These are phyloP conservation scores for Sebastes fasciatus DNA, from an alignment of 2,113 vertebrate species.

Conservation along the genomic window DNA sequence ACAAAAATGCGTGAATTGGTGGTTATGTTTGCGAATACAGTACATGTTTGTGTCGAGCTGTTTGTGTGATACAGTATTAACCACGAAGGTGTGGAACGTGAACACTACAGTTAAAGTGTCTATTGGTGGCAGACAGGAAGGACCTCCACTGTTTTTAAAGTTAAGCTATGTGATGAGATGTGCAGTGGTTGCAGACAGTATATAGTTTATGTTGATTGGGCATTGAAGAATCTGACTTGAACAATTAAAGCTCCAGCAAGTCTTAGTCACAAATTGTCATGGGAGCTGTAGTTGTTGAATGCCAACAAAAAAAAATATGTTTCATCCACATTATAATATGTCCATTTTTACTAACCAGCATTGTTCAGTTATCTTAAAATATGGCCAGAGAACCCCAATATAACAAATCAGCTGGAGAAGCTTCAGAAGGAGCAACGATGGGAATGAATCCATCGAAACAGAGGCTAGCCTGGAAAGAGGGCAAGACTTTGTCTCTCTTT, in stretches of 20 bases:
- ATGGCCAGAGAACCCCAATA: not conserved
- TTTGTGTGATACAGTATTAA: not conserved
- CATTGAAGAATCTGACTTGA: not conserved
- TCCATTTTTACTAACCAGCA: not conserved
- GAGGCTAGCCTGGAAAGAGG: not conserved
- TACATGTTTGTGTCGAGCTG: not conserved
- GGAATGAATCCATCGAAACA: not conserved
- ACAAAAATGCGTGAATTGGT: too few relatives aligned
- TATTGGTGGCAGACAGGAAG: not conserved
- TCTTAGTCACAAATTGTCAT: not conserved
- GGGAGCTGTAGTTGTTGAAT: not conserved
- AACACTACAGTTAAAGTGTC: not conserved
- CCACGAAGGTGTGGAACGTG: not conserved
- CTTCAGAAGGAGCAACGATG: not conserved
- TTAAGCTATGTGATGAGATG: not conserved
- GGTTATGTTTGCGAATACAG: not conserved
- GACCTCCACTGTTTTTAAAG: not conserved
- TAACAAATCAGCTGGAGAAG: not conserved
- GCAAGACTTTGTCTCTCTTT: not conserved
- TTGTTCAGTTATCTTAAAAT: not conserved
- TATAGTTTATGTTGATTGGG: too few relatives aligned
- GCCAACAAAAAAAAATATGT: not conserved
- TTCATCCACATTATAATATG: not conserved
- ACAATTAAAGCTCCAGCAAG: not conserved
- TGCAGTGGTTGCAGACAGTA: not conserved